phyloP scores from a whole-genome alignment of 2,797 vertebrate genomes.

The Parauchenoglanis punctatus region DNA sequence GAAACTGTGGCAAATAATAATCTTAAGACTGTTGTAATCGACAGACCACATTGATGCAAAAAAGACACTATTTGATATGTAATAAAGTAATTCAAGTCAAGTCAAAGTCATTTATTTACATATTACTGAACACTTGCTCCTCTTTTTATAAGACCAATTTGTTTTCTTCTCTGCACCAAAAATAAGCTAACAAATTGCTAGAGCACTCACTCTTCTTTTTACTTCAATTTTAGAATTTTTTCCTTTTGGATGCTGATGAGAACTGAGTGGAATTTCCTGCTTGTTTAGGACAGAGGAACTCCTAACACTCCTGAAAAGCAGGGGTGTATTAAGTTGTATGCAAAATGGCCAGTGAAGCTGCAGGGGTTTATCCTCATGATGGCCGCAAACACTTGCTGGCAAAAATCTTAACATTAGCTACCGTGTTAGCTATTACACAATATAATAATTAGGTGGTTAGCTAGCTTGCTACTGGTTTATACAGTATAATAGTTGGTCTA shows the following conservation, averaged over 20 bases:
- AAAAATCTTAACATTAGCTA: constrained; percentile 22
- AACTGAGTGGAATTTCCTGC: neutral
- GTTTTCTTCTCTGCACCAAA: neutral
- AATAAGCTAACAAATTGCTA: neutral
- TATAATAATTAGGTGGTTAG: neutral
- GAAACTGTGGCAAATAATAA: neutral
- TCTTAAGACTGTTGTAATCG: neutral
- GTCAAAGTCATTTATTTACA: neutral
- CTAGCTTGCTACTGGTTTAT: neutral
- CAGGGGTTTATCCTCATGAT: neutral
- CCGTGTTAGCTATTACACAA: neutral
- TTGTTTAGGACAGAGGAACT: neutral
- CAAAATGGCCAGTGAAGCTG: neutral
- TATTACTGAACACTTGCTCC: neutral
- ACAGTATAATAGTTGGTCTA: neutral
- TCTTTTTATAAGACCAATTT: neutral
- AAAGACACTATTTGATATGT: neutral
- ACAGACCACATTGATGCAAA: neutral
- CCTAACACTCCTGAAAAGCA: neutral
- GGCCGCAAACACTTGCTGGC: neutral
- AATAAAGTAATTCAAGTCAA: neutral
- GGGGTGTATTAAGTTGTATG: neutral
- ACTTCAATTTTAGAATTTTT: neutral
- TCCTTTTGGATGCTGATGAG: neutral
- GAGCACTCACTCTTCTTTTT: neutral